Conservation (phyloP, 2,113 vertebrate genomes). For the Pelecanus crispus region DNA sequence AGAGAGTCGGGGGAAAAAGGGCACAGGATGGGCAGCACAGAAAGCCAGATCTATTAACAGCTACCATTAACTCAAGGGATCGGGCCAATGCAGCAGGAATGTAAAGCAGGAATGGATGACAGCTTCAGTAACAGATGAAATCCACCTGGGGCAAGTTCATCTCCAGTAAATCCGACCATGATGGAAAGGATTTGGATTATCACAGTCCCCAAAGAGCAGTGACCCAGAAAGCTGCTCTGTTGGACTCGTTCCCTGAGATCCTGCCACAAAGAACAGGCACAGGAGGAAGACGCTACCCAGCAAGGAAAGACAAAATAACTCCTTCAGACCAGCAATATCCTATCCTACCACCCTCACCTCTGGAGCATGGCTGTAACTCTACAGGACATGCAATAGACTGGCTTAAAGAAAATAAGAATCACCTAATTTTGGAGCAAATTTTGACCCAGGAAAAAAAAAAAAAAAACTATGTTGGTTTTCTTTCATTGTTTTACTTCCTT, state of each 20-base stretch:
- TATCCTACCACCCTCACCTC: background rate
- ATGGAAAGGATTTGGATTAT: background rate
- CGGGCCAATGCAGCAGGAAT: background rate
- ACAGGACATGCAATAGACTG: background rate
- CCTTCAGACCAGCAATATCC: background rate
- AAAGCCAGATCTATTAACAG: background rate
- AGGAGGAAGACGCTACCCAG: background rate
- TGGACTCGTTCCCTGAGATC: background rate
- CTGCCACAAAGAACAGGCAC: background rate
- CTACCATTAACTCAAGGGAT: background rate
- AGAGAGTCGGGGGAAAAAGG: accelerated
- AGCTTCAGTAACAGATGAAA: background rate
- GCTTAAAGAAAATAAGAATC: background rate
- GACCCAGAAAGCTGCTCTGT: background rate
- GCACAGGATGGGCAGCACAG: background rate
- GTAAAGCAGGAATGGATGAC: background rate
- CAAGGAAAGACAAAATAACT: background rate
- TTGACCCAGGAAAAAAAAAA: background rate
- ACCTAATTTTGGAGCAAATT: background rate
- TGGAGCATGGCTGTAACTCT: background rate
- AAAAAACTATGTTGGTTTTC: background rate
- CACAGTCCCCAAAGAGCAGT: background rate
- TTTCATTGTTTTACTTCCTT: background rate
- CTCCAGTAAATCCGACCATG: background rate
- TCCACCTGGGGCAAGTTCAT: background rate